Conservation (phyloP, 2,888 invertebrate genomes). For the Leptinotarsa peninsularis region DNA sequence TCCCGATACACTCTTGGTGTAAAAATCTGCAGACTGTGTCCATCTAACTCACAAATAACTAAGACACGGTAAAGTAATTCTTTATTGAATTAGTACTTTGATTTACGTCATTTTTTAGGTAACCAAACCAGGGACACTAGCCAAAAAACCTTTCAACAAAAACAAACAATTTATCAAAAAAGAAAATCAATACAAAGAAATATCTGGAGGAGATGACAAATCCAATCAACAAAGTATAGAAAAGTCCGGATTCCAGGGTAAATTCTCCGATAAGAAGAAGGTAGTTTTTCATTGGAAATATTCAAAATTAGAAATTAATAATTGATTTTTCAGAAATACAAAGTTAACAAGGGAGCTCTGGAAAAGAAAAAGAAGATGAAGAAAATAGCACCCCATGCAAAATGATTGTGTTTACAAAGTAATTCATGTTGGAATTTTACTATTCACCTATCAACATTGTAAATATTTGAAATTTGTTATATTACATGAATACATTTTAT, state of each 20-base stretch:
- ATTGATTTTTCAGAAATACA: slow-evolving; percentile 55
- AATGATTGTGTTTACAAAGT: neutral
- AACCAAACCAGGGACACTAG: slow-evolving; percentile 44
- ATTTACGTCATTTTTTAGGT: slow-evolving; percentile 38
- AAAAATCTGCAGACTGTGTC: too few relatives aligned
- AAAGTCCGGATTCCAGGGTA: slow-evolving; percentile 37
- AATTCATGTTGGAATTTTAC: too few relatives aligned
- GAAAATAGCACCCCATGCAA: slow-evolving; percentile 46
- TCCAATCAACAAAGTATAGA: slow-evolving; percentile 14
- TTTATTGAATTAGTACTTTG: neutral
- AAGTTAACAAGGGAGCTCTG: slow-evolving; percentile 51
- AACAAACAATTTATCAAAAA: neutral
- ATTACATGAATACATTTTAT: too few relatives aligned
- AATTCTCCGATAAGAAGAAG: slow-evolving; percentile 39
- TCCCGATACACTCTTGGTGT: too few relatives aligned
- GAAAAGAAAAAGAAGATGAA: slow-evolving; percentile 56
- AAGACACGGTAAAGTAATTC: too few relatives aligned
- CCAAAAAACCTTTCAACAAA: slow-evolving; percentile 5
- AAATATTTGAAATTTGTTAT: too few relatives aligned
- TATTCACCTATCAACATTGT: too few relatives aligned
- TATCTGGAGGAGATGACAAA: slow-evolving; percentile 15
- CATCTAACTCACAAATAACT: too few relatives aligned
- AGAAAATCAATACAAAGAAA: slow-evolving; percentile 12
- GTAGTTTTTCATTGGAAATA: slow-evolving; percentile 27
- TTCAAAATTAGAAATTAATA: neutral